Conservation (phyloP, 2,113 vertebrate genomes). For the Morone saxatilis region DNA sequence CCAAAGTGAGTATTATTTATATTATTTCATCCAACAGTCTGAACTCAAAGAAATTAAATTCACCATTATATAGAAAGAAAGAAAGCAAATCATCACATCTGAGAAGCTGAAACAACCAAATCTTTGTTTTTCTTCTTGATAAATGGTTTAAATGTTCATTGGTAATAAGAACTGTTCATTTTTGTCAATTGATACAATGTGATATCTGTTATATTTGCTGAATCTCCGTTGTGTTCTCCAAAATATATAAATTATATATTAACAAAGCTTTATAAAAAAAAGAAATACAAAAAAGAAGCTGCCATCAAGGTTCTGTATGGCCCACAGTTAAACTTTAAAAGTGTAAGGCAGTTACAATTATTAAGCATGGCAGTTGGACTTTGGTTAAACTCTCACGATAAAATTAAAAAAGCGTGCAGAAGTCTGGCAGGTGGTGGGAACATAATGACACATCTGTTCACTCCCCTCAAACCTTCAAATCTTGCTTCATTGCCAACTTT, state of each 20-base stretch:
- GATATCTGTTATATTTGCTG: too few relatives aligned
- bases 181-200: too few relatives aligned
- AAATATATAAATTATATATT: too few relatives aligned
- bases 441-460: conserved; percentile 10
- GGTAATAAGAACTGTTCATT: neutral
- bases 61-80: too few relatives aligned
- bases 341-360: neutral
- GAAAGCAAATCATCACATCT: neutral
- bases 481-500: neutral
- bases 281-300: too few relatives aligned
- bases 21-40: too few relatives aligned
- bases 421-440: conserved; percentile 29
- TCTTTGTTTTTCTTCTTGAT: neutral
- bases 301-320: neutral
- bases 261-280: too few relatives aligned
- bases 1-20: too few relatives aligned
- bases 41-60: too few relatives aligned
- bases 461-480: conserved; percentile 18
- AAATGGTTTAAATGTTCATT: neutral
- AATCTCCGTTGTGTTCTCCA: too few relatives aligned
- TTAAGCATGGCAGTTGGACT: neutral
- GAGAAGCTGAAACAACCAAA: neutral
- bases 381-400: neutral
- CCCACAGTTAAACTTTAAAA: neutral
- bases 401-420: neutral